Base-by-base conservation (phyloP, 2,797 vertebrate species). In the Sebastes hubbsi region DNA sequence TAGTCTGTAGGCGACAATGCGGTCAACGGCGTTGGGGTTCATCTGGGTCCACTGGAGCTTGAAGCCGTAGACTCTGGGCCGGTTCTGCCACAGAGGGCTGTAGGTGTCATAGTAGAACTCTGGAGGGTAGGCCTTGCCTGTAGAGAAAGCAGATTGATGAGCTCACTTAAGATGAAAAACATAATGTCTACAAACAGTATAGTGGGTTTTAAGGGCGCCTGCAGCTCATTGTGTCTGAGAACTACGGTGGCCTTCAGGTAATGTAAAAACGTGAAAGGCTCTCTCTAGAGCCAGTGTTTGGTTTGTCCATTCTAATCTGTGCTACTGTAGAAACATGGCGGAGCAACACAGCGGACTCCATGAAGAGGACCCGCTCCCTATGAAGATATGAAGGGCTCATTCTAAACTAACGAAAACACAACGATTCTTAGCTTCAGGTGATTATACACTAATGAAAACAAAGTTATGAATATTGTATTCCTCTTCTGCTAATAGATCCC, bases 31-130 rank as follows among this genome's bases (percentile, higher is more conserved):
- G 0, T 87, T 80, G 0, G 98, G 98, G 38, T 98, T 98, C 97
- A 98, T 98, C 89, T 99, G 98, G 0, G 98, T 99, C 98, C 98
- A 99, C 93, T 99, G 98, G 4, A 99, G 95, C 83, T 96, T 98
- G 92, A 97, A 99, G 84, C 97, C 96, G 11, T 98, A 99, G 14
- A 97, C 96, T 0, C 97, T 95, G 1, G 97, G 97, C 5, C 96
- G 86, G 95, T 97, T 98, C 89, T 98, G 97, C 97, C 98, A 99
- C 78, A 99, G 95, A 0, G 97, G 97, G 66, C 96, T 96, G 86
- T 97, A 97, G 2, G 97, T 98, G 86, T 99, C 98, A 0, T 98
- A 98, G 93, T 98, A 99, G 80, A 99, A 99, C 88, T 99, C 98
- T 0, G 98, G 98, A 36, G 97, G 91, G 2, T 96, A 98, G 56